These are phyloP conservation scores for Limnephilus rhombicus DNA, from an alignment of 2,888 invertebrate genomes.

Conservation along the genomic window DNA sequence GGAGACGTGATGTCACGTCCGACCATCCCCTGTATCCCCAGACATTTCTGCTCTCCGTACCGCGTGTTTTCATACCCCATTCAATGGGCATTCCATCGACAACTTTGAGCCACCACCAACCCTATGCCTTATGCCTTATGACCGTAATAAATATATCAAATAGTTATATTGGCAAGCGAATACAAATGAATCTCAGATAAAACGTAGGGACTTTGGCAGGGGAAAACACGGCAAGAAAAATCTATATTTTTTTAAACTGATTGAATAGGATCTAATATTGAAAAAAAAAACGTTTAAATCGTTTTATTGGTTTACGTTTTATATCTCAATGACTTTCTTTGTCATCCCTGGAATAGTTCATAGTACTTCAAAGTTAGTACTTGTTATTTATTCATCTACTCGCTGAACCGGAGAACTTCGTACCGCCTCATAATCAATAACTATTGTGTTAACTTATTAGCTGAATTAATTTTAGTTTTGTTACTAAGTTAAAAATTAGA, in stretches of 20 bases:
- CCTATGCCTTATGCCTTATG: neutral
- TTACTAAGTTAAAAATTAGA: too few relatives aligned
- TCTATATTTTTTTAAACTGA: neutral
- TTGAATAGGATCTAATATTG: too few relatives aligned
- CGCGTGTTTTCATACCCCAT: constrained; percentile 15
- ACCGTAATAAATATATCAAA: constrained; percentile 36
- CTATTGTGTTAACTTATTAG: too few relatives aligned
- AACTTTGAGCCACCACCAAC: neutral
- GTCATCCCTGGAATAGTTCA: too few relatives aligned
- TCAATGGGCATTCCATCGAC: constrained; percentile 18
- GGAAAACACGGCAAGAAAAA: neutral
- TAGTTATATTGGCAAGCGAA: constrained; percentile 12
- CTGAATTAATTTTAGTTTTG: too few relatives aligned
- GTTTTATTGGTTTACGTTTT: too few relatives aligned
- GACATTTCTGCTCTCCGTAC: constrained; percentile 1
- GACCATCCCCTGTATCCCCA: constrained; percentile 13
- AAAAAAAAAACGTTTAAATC: too few relatives aligned
- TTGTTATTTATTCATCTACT: too few relatives aligned
- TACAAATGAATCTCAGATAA: neutral
- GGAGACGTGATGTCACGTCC: constrained; percentile 21
- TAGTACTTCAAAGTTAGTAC: too few relatives aligned
- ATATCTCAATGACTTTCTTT: too few relatives aligned
- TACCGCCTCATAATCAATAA: too few relatives aligned
- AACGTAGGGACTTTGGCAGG: neutral
- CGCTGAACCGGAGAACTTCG: too few relatives aligned